These are phyloP conservation scores for Tiaroga cobitis DNA, from an alignment of 2,797 vertebrate species.

Conservation along the genomic window DNA sequence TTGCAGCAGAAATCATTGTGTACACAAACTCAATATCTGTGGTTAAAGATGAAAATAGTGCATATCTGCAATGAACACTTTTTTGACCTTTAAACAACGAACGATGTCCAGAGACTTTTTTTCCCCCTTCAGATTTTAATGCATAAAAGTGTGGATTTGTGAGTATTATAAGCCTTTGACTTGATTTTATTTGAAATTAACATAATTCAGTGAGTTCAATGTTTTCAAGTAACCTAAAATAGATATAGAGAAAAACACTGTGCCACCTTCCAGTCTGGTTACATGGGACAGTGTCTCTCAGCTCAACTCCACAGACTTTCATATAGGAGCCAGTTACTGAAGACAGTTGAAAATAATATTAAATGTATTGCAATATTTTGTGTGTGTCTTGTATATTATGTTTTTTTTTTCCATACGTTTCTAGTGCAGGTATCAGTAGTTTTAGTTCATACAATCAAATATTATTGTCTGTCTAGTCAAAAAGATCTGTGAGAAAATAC, in stretches of 20 bases:
- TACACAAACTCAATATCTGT: neutral
- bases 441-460: slow-evolving; percentile 11
- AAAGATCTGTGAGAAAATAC: neutral
- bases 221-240: slow-evolving; percentile 12
- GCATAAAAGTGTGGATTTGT: slow-evolving; percentile 21
- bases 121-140: neutral
- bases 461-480: neutral
- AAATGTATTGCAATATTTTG: slow-evolving; percentile 5
- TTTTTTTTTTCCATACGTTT: neutral
- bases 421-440: slow-evolving; percentile 13
- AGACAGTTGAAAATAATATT: slow-evolving; percentile 1
- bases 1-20: neutral
- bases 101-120: neutral
- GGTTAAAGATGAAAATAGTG: neutral
- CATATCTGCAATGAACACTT: neutral
- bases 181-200: neutral
- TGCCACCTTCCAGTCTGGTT: slow-evolving; percentile 2
- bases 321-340: neutral
- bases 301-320: slow-evolving; percentile 4
- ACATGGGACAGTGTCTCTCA: neutral
- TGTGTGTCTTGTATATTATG: slow-evolving; percentile 11
- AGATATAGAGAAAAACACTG: neutral
- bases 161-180: slow-evolving; percentile 1
- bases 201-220: neutral
- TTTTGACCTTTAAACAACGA: neutral